Evolutionary conservation across 1,140 invertebrate genomes (phyloP).

Genomic region (Wasmannia auropunctata): DNA sequence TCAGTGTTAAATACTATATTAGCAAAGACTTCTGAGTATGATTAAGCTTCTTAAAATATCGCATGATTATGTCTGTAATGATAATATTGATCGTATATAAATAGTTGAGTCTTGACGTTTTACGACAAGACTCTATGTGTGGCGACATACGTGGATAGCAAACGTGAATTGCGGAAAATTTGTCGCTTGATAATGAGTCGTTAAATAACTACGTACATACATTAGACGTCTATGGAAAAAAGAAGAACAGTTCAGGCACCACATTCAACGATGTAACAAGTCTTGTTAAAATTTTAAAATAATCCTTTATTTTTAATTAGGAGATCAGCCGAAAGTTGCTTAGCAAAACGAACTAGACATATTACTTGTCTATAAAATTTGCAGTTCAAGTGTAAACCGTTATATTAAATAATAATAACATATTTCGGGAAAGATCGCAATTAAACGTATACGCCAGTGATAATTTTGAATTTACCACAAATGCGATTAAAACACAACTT

Average conservation of each 20-base stretch:
- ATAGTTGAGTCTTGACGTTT: neutral
- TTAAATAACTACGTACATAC: neutral
- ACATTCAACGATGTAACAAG: neutral
- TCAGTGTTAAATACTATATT: neutral
- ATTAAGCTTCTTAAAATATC: neutral
- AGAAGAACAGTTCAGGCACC: neutral
- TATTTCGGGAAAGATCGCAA: neutral
- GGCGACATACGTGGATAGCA: neutral
- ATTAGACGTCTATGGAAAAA: neutral
- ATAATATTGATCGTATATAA: neutral
- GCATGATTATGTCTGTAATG: neutral
- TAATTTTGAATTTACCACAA: neutral
- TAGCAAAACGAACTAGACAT: neutral
- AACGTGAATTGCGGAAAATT: neutral
- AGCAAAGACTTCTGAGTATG: neutral
- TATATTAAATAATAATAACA: neutral
- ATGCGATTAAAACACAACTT: neutral
- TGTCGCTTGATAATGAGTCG: too few relatives aligned
- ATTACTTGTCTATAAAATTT: neutral
- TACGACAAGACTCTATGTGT: neutral
- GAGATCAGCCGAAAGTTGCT: neutral
- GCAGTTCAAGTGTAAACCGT: neutral
- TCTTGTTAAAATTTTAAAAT: neutral
- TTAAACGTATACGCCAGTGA: too few relatives aligned
- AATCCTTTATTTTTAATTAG: neutral